Base-by-base conservation (phyloP, 2,888 invertebrate genomes). In the Yponomeuta evonymella region DNA sequence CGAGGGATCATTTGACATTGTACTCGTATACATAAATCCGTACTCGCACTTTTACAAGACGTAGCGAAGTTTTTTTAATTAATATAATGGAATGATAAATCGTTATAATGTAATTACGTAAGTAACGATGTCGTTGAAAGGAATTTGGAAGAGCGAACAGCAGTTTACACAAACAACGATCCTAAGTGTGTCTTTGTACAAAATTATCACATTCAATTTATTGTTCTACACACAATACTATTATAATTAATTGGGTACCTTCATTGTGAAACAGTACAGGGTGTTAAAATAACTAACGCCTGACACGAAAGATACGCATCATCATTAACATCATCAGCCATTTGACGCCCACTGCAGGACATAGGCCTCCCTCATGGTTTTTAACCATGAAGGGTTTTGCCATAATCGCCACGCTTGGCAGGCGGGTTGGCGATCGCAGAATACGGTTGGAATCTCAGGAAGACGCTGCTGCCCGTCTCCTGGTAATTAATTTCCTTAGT, bases 71-170 rank as follows among this genome's bases (percentile, higher is more conserved):
- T 83, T 81, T 72, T 77, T 81, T 84, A 80, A 86, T 85, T 81
- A 83, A 76, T 79, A 74, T 84, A 87, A 86, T 85, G 82, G 83
- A 80, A 79, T 82, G 80, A 82, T 81, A 81, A 78, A 80, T 82
- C 77, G 77, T 80, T 80, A 83, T 87, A 83, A 84, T 81, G 81
- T 76, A 80, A 86, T 86, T 83, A 81, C 78, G 79, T 76, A 75
- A 78, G 78, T 80, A 81, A 79, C 77, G 78, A 23, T 4, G 78
- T 72, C 80, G 77, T 80, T 79, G 81, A 73, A 79, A 77, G 78
- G 75, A 78, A 78, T 77, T 79, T 77, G 75, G 77, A 77, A 76
- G 75, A 75, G 72, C 72, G 73, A 72, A 15, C 43, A 43, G 51
- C 15, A 58, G 72, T 75, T 75, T 74, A 74, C 74, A 74, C 73